These are phyloP conservation scores for Leptobrachium leishanense DNA, from an alignment of 2,113 vertebrate species.

Conservation along the genomic window DNA sequence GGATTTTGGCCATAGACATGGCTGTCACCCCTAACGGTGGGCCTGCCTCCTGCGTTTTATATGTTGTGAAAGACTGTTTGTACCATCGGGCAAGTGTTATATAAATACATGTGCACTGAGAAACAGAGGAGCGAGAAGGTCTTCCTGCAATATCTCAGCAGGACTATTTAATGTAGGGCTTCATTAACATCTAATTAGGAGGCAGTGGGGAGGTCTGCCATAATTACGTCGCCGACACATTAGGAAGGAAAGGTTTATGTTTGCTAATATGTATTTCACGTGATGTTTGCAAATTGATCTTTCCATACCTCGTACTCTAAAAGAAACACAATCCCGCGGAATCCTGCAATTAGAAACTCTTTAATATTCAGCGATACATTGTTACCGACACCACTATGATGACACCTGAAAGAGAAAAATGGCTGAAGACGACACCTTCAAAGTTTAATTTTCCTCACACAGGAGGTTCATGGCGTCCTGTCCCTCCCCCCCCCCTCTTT, in stretches of 20 bases:
- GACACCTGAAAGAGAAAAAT: neutral
- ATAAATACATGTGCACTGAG: neutral
- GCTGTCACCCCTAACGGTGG: no score
- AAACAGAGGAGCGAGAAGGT: neutral
- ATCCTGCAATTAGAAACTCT: neutral
- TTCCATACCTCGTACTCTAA: neutral
- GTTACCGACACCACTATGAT: neutral
- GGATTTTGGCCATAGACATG: no score
- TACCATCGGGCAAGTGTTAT: no score
- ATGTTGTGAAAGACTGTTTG: no score
- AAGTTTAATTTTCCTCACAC: no score
- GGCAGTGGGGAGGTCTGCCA: neutral
- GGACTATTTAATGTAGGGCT: neutral
- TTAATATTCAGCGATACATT: neutral
- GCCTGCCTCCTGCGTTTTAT: no score
- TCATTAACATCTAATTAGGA: constrained; percentile 21
- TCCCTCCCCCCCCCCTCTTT: no score
- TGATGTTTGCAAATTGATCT: constrained; percentile 2
- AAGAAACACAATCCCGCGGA: neutral
- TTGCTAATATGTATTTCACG: neutral
- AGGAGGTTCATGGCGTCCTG: no score
- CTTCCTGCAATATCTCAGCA: neutral
- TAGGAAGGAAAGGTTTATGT: neutral
- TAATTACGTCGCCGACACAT: constrained; percentile 7
- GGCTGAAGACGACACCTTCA: neutral